Conservation (phyloP, 2,113 vertebrate species). For the Nettapus auritus region DNA sequence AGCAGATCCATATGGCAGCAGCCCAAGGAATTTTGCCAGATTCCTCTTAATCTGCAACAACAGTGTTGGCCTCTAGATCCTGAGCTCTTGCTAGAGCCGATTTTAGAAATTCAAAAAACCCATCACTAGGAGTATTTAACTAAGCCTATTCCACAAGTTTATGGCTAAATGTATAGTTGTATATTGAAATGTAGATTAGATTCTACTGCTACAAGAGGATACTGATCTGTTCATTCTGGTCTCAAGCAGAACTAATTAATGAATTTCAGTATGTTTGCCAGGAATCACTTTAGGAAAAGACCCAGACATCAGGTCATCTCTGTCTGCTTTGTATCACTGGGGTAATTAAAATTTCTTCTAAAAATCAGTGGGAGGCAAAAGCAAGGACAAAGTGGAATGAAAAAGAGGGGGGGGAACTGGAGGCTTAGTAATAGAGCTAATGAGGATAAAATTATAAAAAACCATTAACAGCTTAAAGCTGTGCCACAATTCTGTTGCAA, state of each 20-base stretch:
- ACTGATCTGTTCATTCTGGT: constrained; percentile 48
- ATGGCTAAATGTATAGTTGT: neutral
- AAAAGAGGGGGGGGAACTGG: neutral
- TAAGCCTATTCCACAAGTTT: neutral
- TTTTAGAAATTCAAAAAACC: neutral
- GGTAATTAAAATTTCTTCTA: constrained; percentile 63
- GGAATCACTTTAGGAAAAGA: constrained; percentile 61
- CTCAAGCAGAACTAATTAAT: constrained; percentile 64
- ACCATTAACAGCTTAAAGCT: neutral
- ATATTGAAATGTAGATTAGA: constrained; percentile 22
- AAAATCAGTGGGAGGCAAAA: constrained; percentile 59
- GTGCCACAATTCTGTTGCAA: neutral
- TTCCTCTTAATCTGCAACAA: constrained; percentile 45
- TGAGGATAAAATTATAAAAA: constrained; percentile 41
- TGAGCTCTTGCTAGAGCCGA: neutral
- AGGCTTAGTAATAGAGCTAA: constrained; percentile 35
- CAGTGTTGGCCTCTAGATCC: constrained; percentile 29
- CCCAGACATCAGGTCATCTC: constrained; percentile 67
- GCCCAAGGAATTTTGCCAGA: constrained; percentile 56
- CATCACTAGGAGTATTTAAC: neutral
- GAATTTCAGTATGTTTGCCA: constrained; percentile 64
- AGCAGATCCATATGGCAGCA: constrained; percentile 42
- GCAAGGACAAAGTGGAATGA: constrained; percentile 31
- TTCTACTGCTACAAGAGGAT: constrained; percentile 25
- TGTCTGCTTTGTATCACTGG: constrained; percentile 64